Conservation (phyloP, 2,888 invertebrate species). For the Agrilus cyanescens region DNA sequence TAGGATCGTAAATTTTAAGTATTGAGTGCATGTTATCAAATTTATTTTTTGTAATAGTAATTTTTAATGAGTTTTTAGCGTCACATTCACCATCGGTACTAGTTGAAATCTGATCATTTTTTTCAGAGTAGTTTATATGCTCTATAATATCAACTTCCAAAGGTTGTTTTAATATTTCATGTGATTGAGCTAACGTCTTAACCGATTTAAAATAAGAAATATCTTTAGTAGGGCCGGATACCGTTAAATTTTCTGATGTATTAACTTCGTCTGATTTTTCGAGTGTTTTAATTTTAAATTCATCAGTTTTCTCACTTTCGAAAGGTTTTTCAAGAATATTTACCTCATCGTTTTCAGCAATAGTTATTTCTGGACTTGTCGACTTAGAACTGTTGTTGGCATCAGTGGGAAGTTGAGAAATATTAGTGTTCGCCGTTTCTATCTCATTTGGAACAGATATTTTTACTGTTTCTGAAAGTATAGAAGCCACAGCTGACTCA, state of each 20-base stretch:
- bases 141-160: no score
- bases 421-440: no score
- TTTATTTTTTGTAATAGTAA: conserved; percentile 34
- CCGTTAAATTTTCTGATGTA: background rate
- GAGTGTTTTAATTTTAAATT: background rate
- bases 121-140: no score
- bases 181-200: background rate
- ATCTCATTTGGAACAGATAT: conserved; percentile 6
- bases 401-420: no score
- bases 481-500: background rate
- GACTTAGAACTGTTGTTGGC: no score
- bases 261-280: background rate
- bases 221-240: background rate
- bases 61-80: conserved; percentile 27
- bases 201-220: background rate
- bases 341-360: no score
- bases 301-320: background rate
- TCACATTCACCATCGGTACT: conserved; percentile 14
- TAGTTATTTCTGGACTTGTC: no score
- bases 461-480: conserved; percentile 4
- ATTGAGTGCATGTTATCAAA: conserved; percentile 32
- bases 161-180: background rate
- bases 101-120: no score
- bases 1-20: conserved; percentile 31
- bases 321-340: background rate